Evolutionary conservation across 1,140 invertebrate species (phyloP).

Genomic region (Tetramorium alpestre): DNA sequence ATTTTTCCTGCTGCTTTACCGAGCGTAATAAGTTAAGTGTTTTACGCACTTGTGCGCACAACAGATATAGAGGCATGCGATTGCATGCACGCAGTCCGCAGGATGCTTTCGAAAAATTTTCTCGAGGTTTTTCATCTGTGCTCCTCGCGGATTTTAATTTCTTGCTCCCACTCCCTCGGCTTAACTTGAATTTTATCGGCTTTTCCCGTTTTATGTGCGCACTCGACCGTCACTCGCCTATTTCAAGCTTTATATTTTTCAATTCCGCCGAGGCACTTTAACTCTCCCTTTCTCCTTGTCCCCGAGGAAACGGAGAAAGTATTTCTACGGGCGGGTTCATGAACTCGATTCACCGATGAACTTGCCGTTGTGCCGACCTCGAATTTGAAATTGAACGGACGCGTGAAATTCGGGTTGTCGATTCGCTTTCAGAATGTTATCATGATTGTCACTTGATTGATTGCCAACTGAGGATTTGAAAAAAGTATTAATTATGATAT

Average conservation of each 20-base stretch:
- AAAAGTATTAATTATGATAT: not conserved
- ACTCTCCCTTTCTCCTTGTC: conserved; percentile 42
- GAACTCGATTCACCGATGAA: conserved; percentile 41
- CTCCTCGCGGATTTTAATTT: conserved; percentile 31
- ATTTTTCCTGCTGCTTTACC: not conserved
- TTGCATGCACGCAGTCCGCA: not conserved
- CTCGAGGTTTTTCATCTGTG: too few species aligned
- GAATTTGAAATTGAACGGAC: conserved; percentile 5
- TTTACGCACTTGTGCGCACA: not conserved
- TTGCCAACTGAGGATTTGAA: not conserved
- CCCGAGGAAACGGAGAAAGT: conserved; percentile 30
- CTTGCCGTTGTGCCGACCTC: conserved; percentile 4
- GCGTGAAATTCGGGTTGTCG: not conserved
- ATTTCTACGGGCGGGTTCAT: conserved; percentile 3
- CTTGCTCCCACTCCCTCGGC: not conserved
- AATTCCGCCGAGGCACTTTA: conserved; percentile 19
- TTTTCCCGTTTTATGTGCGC: not conserved
- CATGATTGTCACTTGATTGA: not conserved
- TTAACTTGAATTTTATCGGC: not conserved
- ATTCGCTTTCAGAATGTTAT: not conserved
- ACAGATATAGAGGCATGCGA: not conserved
- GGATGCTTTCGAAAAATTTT: not conserved
- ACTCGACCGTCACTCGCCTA: not conserved
- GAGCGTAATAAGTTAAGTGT: not conserved
- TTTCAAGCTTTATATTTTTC: conserved; percentile 33